Evolutionary conservation across 2,888 invertebrate genomes (phyloP).

Genomic region (Unio delphinus): DNA sequence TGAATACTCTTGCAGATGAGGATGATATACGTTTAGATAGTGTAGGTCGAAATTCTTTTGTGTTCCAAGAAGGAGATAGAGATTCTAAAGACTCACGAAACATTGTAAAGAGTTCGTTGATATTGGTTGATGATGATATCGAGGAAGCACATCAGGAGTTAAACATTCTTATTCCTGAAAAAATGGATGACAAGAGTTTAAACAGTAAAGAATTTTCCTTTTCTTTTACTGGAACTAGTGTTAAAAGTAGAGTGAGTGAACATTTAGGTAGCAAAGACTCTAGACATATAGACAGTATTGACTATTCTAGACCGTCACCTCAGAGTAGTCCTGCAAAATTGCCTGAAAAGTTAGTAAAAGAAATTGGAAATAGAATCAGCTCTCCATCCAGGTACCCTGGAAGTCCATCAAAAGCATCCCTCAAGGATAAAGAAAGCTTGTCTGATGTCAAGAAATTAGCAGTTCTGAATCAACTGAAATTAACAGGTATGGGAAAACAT

Average conservation of each 20-base stretch:
- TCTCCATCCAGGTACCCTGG: conserved; percentile 51
- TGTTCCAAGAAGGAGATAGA: conserved; percentile 48
- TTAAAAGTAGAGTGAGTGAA: conserved; percentile 8
- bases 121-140: conserved; percentile 59
- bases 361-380: conserved; percentile 58
- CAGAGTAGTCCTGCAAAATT: conserved; percentile 57
- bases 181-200: conserved; percentile 33
- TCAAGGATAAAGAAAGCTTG: conserved; percentile 55
- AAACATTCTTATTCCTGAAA: conserved; percentile 33
- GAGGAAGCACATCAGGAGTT: conserved; percentile 41
- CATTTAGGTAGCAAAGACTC: conserved; percentile 17
- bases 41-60: conserved; percentile 54
- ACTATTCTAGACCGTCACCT: conserved; percentile 28
- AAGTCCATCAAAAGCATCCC: conserved; percentile 53
- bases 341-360: conserved; percentile 59
- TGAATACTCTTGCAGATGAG: conserved; percentile 60
- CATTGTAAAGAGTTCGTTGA: conserved; percentile 48
- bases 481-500: conserved; percentile 48
- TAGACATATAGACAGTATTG: background rate
- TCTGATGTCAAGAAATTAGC: conserved; percentile 54
- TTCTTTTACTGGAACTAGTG: conserved; percentile 17
- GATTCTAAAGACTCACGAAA: conserved; percentile 39
- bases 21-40: conserved; percentile 59
- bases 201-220: conserved; percentile 31
- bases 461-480: conserved; percentile 45